These are phyloP conservation scores for Astatotilapia flaviijosephi DNA, from an alignment of 2,113 vertebrate genomes.

Conservation along the genomic window DNA sequence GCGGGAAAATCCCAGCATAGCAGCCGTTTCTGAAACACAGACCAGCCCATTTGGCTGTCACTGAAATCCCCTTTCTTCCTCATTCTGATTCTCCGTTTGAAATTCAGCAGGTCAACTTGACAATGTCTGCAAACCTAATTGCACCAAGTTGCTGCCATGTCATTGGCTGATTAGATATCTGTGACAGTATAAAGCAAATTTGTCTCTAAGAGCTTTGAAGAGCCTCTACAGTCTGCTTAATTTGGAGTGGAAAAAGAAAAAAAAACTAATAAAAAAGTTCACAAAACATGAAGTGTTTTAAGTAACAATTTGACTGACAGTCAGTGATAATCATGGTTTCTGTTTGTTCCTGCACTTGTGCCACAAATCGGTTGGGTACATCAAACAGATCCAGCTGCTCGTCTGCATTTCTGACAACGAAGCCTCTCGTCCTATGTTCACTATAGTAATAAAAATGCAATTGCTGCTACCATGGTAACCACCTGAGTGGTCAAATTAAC, in stretches of 20 bases:
- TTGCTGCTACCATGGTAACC: neutral
- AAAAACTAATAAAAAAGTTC: neutral
- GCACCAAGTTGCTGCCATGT: neutral
- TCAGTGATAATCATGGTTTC: neutral
- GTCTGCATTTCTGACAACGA: neutral
- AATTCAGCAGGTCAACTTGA: neutral
- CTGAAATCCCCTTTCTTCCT: neutral
- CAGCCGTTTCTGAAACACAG: neutral
- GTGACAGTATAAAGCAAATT: neutral
- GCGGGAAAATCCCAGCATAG: neutral
- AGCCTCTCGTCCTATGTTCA: neutral
- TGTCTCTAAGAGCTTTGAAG: neutral
- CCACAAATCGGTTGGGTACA: neutral
- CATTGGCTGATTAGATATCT: neutral
- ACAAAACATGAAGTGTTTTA: neutral
- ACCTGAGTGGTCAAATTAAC: neutral
- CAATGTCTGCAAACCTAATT: neutral
- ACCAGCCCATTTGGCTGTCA: neutral
- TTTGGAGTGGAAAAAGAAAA: neutral
- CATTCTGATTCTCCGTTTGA: neutral
- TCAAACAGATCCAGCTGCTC: neutral
- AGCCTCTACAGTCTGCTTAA: neutral
- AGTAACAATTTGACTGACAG: neutral
- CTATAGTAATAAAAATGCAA: neutral
- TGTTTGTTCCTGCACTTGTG: neutral